These are phyloP conservation scores for Erethizon dorsatum DNA, from an alignment of 2,797 vertebrate genomes.

Conservation along the genomic window DNA sequence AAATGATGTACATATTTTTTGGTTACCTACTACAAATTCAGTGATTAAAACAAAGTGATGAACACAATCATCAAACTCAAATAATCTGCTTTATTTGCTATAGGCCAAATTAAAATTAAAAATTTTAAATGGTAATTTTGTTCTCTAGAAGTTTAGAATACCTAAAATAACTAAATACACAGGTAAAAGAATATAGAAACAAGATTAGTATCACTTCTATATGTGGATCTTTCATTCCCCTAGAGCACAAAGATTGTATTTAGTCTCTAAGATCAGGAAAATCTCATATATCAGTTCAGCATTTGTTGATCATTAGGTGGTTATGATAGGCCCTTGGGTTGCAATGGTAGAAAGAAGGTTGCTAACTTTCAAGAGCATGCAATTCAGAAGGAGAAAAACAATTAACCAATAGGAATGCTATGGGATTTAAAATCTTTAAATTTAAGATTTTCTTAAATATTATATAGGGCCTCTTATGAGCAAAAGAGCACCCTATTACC, in stretches of 20 bases:
- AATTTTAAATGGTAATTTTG: constrained; percentile 8
- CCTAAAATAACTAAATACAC: constrained; percentile 46
- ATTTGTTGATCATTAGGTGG: not conserved
- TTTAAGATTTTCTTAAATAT: constrained; percentile 37
- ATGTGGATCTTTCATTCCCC: not conserved
- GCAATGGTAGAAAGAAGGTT: not conserved
- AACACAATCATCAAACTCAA: not conserved
- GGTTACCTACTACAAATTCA: not conserved
- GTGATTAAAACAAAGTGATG: not conserved
- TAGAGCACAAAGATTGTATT: not conserved
- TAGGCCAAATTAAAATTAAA: constrained; percentile 24
- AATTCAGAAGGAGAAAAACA: not conserved
- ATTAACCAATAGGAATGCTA: constrained; percentile 47
- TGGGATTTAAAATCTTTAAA: not conserved
- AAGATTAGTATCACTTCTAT: not conserved
- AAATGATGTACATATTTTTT: not conserved
- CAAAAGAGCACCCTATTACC: not conserved
- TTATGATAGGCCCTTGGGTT: constrained; percentile 7
- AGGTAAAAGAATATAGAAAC: not conserved
- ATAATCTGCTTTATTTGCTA: not conserved
- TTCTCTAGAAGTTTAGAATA: not conserved
- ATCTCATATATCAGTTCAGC: constrained; percentile 17
- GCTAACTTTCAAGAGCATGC: not conserved
- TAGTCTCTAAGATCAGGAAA: not conserved
- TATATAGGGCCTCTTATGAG: not conserved